phyloP scores from a whole-genome alignment of 1,140 invertebrate species.

The Acyrthosiphon pisum region DNA sequence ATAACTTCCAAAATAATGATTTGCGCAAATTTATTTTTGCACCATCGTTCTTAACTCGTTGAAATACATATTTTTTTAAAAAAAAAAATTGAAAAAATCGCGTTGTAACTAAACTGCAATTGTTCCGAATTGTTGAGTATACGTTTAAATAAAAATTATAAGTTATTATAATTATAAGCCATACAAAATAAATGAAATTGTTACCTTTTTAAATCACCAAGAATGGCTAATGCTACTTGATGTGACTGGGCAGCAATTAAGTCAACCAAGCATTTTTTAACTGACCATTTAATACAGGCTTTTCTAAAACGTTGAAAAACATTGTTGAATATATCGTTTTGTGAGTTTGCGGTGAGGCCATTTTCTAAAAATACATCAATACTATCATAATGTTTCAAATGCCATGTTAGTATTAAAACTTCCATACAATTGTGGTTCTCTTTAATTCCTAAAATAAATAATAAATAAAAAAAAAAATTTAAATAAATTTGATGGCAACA shows the following conservation, averaged over 20 bases:
- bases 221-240: not conserved
- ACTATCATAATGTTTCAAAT: slow-evolving; percentile 24
- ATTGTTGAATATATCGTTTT: not conserved
- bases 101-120: no score
- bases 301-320: slow-evolving; percentile 26
- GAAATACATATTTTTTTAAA: no score
- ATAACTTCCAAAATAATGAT: no score
- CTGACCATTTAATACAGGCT: slow-evolving; percentile 36
- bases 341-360: not conserved
- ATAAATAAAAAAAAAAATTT: not conserved
- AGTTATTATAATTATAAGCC: not conserved
- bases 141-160: not conserved
- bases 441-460: slow-evolving; percentile 43
- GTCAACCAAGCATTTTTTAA: slow-evolving; percentile 22
- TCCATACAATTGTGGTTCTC: slow-evolving; percentile 9
- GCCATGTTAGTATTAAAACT: slow-evolving; percentile 27
- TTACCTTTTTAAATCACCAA: slow-evolving; percentile 52
- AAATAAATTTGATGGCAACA: not conserved
- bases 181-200: not conserved
- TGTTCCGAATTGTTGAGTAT: not conserved
- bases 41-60: no score
- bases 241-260: slow-evolving; percentile 29
- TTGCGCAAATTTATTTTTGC: no score
- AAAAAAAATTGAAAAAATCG: no score
- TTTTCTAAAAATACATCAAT: slow-evolving; percentile 41